Evolutionary conservation across 2,113 vertebrate species (phyloP).

Genomic region (Damaliscus lunatus): DNA sequence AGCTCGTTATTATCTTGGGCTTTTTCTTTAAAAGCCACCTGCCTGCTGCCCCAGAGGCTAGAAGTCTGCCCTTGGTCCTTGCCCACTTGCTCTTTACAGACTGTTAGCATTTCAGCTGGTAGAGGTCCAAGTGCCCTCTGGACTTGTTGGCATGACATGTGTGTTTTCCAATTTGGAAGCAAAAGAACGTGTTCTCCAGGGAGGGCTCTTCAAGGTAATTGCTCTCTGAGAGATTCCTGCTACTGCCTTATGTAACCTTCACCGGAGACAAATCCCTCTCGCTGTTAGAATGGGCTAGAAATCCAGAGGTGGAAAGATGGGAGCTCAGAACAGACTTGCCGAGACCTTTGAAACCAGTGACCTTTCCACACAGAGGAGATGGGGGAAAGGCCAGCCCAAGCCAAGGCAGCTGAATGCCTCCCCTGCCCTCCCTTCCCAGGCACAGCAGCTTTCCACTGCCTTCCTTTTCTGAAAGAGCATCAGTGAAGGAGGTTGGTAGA

Average conservation of each 20-base stretch:
- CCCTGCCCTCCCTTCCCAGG: too few species aligned
- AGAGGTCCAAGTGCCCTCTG: constrained; percentile 56
- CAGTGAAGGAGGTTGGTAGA: background rate
- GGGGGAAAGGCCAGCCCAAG: background rate
- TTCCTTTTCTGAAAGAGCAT: background rate
- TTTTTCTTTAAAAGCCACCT: background rate
- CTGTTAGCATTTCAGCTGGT: background rate
- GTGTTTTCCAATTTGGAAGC: constrained; percentile 52
- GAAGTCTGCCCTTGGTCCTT: background rate
- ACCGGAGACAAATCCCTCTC: background rate
- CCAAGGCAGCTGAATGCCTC: background rate
- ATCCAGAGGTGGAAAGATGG: background rate
- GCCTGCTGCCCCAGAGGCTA: background rate
- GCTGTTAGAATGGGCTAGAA: background rate
- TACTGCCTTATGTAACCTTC: background rate
- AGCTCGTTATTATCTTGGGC: background rate
- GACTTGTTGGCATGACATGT: constrained; percentile 47
- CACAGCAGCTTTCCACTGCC: background rate
- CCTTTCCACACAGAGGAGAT: background rate
- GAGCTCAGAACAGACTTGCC: background rate
- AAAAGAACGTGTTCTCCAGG: constrained; percentile 22
- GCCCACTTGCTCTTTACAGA: constrained; percentile 51
- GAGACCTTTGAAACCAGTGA: constrained; percentile 41
- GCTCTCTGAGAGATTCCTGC: constrained; percentile 16
- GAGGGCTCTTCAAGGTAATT: constrained; percentile 56